Evolutionary conservation across 2,113 vertebrate genomes (phyloP), one percentile per base, ranked within the genome.

Genomic region (Notechis scutatus): DNA sequence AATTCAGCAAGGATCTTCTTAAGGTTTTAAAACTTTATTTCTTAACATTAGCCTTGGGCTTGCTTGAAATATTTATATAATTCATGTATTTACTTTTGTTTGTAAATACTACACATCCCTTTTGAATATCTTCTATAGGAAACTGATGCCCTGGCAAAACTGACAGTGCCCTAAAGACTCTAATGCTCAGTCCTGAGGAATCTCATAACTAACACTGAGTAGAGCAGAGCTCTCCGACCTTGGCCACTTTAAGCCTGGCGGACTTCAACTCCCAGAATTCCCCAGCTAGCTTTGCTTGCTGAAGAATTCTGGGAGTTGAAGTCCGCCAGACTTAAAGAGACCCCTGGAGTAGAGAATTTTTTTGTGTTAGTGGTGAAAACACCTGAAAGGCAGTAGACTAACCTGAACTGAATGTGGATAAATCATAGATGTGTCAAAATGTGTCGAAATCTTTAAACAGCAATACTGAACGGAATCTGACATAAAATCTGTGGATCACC

Each of bases 381-480:
- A 45, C 2, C 89, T 0, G 29, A 69, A 7, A 10, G 45, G 12
- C 26, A 34, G 57, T 56, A 42, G n/a, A n/a, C n/a, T 39, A 81
- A 20, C 5, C 20, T 45, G 24, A 86, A 55, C 6, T 26, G 87
- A 2, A 96, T 3, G 93, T 10, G 24, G 89, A 29, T 52, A 92
- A 93, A 6, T 90, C 5, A 42, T 42, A 74, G 20, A 5, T n/a
- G 94, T 69, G 47, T 21, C 6, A 92, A 42, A 85, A 5, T n/a
- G 94, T 69, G 47, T 21, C 5, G 93, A 42, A 69, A 89, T 34
- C n/a, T 87, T 55, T 23, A 91, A 92, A 93, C 94, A 45, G 24
- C 91, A 74, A 89, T 15, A 57, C 91, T 74, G 9, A 6, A 34
- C 6, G 9, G 7, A 14, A 26, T 21, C 18, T 55, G 47, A 57